Evolutionary conservation across 2,888 invertebrate species (phyloP).

Genomic region (Eupithecia inturbata): DNA sequence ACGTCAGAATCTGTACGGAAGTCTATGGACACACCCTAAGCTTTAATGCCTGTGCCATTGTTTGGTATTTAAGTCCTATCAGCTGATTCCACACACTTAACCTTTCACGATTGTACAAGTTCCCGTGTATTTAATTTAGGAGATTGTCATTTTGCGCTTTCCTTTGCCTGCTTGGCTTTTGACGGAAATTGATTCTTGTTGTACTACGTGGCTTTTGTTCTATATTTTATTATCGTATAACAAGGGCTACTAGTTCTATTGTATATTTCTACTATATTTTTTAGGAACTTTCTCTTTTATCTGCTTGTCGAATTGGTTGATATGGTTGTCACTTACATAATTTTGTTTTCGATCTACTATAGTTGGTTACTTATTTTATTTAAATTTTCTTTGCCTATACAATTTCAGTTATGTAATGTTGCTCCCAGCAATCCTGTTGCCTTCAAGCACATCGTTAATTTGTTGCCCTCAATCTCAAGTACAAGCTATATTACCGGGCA

Average conservation of each 20-base stretch:
- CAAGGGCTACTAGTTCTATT: no score
- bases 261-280: no score
- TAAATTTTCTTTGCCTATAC: neutral
- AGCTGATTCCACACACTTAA: slow-evolving; percentile 74
- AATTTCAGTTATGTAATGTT: neutral
- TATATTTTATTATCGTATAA: neutral
- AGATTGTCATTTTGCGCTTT: slow-evolving; percentile 41
- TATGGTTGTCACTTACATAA: neutral
- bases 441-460: slow-evolving; percentile 7
- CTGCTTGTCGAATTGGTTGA: neutral
- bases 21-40: slow-evolving; percentile 30
- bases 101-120: slow-evolving; percentile 77
- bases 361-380: no score
- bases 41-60: slow-evolving; percentile 67
- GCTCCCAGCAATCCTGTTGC: neutral
- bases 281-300: no score
- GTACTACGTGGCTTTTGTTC: slow-evolving; percentile 22
- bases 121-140: slow-evolving; percentile 44
- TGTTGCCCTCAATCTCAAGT: slow-evolving; percentile 24
- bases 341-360: neutral
- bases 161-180: slow-evolving; percentile 32
- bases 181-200: slow-evolving; percentile 31
- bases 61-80: slow-evolving; percentile 80
- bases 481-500: slow-evolving; percentile 23
- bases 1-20: slow-evolving; percentile 9